Evolutionary conservation across 2,888 invertebrate genomes (phyloP).

Genomic region (Balanococcus diminutus): DNA sequence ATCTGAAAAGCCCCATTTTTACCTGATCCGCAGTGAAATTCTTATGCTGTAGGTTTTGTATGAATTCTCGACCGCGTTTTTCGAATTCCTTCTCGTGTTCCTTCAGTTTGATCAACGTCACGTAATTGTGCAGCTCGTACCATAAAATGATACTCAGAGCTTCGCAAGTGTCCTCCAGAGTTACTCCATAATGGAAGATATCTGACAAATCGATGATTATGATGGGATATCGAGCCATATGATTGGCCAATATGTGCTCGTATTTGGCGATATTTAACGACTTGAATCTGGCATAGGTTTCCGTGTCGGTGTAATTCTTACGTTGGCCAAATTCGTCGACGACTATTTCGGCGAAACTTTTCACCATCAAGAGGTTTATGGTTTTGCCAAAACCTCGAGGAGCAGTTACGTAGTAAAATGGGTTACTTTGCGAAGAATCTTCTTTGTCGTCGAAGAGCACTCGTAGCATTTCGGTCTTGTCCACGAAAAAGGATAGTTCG

Average conservation of each 20-base stretch:
- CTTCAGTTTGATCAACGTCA: not conserved
- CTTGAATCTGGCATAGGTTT: not conserved
- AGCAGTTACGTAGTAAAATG: not conserved
- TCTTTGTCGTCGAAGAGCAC: not conserved
- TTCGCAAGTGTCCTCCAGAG: not conserved
- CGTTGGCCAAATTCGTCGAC: not conserved
- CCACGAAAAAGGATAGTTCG: not conserved
- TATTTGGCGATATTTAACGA: not conserved
- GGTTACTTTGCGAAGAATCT: not conserved
- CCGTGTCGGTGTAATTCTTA: not conserved
- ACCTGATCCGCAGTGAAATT: not conserved
- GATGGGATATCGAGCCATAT: not conserved
- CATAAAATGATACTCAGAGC: not conserved
- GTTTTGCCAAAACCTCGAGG: constrained; percentile 1
- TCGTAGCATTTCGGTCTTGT: not conserved
- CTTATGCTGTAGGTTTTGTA: not conserved
- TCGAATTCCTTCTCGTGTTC: not conserved
- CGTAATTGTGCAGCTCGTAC: not conserved
- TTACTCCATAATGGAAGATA: not conserved
- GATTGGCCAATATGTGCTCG: not conserved
- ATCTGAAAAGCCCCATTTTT: not conserved
- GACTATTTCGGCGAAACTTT: not conserved
- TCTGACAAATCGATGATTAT: not conserved
- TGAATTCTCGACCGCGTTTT: not conserved
- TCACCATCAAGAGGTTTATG: not conserved